Base-by-base conservation (phyloP, 2,797 vertebrate species). In the Telmatherina bonti region DNA sequence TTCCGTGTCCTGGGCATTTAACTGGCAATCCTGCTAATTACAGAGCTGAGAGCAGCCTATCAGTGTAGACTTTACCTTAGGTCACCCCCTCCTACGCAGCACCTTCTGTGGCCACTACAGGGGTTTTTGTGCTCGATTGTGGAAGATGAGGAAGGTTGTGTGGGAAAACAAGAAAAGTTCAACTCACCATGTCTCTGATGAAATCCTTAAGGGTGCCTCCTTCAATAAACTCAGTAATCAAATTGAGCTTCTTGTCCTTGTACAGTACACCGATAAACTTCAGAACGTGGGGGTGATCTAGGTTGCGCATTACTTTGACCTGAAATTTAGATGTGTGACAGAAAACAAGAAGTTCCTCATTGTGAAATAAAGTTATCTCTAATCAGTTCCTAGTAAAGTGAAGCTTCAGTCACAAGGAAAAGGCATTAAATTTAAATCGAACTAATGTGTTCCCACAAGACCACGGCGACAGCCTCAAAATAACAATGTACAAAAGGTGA, bases 231-330 rank as follows among this genome's bases (percentile, higher is more conserved):
- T 98, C 97, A 0, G 96, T 97, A 77, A 98, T 95, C 51, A 98
- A 89, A 83, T 98, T 98, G 49, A 98, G 94, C 88, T 92, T 97
- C 92, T 97, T 97, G 91, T 98, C 97, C 88, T 98, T 98, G 88
- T 98, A 98, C 0, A 98, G 91, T 60, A 98, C 97, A 0, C 97
- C 97, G 0, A 98, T 97, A 91, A 98, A 98, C 89, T 94, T 96
- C 74, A 98, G 89, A 58, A 98, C 97, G 0, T 97, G 96, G 62
- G 96, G 96, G 73, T 98, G 96, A 72, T 97, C 96, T 47, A 98
- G 90, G 84, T 95, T 93, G 41, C 97, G 95, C 97, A 98, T 98
- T n/a, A 98, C 97, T 89, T 98, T 97, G 81, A 98, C 97, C 97
- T 98, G 85, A 47, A 62, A 9, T 62, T 69, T 1, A 16, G 31